These are phyloP conservation scores for Geothlypis trichas DNA, from an alignment of 2,113 vertebrate species.

Conservation along the genomic window DNA sequence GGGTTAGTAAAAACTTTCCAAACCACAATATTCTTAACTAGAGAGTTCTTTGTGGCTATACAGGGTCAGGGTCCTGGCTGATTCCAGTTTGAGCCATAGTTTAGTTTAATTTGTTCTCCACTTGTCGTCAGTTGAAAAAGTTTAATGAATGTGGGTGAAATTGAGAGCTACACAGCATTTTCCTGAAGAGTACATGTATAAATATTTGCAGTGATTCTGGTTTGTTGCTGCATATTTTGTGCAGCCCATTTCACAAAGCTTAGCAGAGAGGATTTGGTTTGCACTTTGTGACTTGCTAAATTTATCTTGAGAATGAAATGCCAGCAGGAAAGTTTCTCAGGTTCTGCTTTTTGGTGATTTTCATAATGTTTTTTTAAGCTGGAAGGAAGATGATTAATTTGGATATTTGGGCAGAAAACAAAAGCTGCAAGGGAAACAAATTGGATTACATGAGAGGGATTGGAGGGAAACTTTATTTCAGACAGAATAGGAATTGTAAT, in stretches of 20 bases:
- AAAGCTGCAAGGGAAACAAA: not conserved
- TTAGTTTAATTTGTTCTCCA: not conserved
- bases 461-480: not conserved
- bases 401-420: not conserved
- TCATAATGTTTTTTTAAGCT: not conserved
- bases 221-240: not conserved
- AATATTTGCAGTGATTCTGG: not conserved
- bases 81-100: not conserved
- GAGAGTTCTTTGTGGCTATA: rapidly evolving
- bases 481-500: not conserved
- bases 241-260: not conserved
- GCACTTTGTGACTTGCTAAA: not conserved
- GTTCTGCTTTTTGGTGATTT: not conserved
- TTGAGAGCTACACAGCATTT: not conserved
- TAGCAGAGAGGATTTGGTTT: not conserved
- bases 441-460: not conserved
- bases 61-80: not conserved
- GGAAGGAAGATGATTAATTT: not conserved
- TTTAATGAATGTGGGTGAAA: not conserved
- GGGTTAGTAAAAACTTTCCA: not conserved
- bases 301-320: not conserved
- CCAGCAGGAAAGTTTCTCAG: not conserved
- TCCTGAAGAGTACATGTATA: not conserved
- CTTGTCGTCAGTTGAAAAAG: rapidly evolving
- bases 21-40: not conserved